Percentiles rank a stretch among this genome's conserved stretches.
phyloP scores from a whole-genome alignment of 2,113 vertebrate genomes.

The Craseonycteris thonglongyai region DNA sequence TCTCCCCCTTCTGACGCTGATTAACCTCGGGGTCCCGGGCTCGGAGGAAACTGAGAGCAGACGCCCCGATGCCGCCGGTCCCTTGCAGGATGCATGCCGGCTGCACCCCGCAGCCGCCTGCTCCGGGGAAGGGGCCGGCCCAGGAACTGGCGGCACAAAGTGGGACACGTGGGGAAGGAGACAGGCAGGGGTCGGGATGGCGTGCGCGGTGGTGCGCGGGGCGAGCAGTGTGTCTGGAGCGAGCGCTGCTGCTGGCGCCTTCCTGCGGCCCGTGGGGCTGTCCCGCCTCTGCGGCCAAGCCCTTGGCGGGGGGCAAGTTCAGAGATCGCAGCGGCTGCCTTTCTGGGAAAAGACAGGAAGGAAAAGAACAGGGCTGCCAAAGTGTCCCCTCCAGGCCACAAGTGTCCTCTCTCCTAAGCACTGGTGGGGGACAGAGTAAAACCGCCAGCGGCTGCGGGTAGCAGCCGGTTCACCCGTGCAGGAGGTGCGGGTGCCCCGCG shows the following conservation, averaged over 20 bases:
- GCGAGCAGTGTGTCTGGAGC: too few relatives aligned
- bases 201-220: background rate
- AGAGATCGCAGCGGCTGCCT: background rate
- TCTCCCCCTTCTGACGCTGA: background rate
- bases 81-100: background rate
- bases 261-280: fast-evolving
- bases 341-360: background rate
- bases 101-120: fast-evolving
- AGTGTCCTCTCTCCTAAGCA: fast-evolving
- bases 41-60: background rate
- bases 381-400: background rate
- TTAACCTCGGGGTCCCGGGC: background rate
- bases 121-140: background rate
- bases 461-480: fast-evolving
- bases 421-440: fast-evolving
- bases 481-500: background rate
- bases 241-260: fast-evolving
- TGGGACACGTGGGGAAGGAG: fast-evolving
- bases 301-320: background rate
- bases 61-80: fast-evolving
- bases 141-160: background rate
- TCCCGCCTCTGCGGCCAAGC: background rate
- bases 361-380: background rate
- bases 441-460: background rate
- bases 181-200: background rate